Conservation (phyloP, 2,888 invertebrate species). For the Bedellia somnulentella region DNA sequence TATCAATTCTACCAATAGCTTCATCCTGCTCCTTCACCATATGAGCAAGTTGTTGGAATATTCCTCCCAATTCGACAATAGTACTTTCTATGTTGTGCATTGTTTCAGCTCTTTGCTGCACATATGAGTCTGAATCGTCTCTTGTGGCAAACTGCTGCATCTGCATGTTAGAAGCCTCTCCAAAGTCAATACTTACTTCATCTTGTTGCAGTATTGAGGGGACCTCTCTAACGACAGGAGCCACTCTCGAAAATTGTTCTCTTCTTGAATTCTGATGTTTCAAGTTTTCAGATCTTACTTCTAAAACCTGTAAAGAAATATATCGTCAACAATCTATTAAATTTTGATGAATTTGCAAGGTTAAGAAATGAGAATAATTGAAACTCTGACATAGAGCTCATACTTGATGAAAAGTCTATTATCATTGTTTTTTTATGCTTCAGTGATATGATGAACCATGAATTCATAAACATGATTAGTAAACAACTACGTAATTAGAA, state of each 20-base stretch:
- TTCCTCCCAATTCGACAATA: conserved; percentile 97
- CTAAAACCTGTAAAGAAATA: conserved; percentile 68
- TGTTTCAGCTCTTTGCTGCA: conserved; percentile 91
- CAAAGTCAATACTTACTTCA: conserved; percentile 86
- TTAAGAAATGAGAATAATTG: no score
- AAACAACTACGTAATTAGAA: no score
- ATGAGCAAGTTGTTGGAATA: conserved; percentile 92
- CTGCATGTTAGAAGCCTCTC: conserved; percentile 52
- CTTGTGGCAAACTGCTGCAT: conserved; percentile 74
- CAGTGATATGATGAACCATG: no score
- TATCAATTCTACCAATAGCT: conserved; percentile 95
- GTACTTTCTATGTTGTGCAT: conserved; percentile 99
- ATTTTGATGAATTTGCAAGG: conserved; percentile 1
- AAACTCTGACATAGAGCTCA: no score
- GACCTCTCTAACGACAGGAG: conserved; percentile 44
- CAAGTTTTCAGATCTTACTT: conserved; percentile 96
- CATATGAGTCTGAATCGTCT: conserved; percentile 87
- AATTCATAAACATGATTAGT: no score
- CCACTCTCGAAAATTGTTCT: conserved; percentile 75
- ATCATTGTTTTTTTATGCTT: no score
- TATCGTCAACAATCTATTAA: conserved; percentile 4
- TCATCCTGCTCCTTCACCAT: conserved; percentile 99
- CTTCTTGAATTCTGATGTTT: conserved; percentile 92
- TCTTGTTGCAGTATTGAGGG: conserved; percentile 62
- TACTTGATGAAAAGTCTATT: no score